Percentiles rank a stretch among this genome's conserved stretches.
Evolutionary conservation across 2,888 invertebrate genomes (phyloP).

Genomic region (Chloromyia formosa): DNA sequence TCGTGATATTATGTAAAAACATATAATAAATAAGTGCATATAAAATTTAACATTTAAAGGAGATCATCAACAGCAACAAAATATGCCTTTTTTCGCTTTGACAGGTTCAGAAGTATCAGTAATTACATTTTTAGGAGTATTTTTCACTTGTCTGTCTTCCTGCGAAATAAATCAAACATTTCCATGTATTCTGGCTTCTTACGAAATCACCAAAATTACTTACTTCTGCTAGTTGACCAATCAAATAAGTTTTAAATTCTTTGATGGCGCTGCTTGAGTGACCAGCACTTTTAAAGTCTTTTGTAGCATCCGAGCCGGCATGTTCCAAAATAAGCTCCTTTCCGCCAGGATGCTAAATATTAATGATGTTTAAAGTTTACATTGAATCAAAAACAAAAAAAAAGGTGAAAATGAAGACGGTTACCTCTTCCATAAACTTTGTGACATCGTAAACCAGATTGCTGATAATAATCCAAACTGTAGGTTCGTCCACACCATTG

Average conservation of each 20-base stretch:
- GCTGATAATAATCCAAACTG: constrained; percentile 72
- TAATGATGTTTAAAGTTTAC: background rate
- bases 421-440: constrained; percentile 69
- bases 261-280: constrained; percentile 73
- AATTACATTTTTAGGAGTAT: background rate
- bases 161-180: background rate
- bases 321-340: constrained; percentile 70
- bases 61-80: background rate
- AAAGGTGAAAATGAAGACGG: background rate
- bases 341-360: constrained; percentile 75
- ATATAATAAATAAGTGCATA: too few species aligned
- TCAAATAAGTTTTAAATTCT: constrained; percentile 69
- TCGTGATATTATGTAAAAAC: background rate
- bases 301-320: constrained; percentile 74
- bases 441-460: constrained; percentile 76
- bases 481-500: constrained; percentile 68
- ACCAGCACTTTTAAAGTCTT: constrained; percentile 72
- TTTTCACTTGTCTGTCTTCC: background rate
- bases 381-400: too few species aligned
- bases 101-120: background rate
- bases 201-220: too few species aligned
- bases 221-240: constrained; percentile 68
- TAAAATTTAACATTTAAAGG: background rate
- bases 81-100: background rate
- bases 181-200: too few species aligned